These are phyloP conservation scores for Samia ricini DNA, from an alignment of 1,140 invertebrate genomes.

Conservation along the genomic window DNA sequence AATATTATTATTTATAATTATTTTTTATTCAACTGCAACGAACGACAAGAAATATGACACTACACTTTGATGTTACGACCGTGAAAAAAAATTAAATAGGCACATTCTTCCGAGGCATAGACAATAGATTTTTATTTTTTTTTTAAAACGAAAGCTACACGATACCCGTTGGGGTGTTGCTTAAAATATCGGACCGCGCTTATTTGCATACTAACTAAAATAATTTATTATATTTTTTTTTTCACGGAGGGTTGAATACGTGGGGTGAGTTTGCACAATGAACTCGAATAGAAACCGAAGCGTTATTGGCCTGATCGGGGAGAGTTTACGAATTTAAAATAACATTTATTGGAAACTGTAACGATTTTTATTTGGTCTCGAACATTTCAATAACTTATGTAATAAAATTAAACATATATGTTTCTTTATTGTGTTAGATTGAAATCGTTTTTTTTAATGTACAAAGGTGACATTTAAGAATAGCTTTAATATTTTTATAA, in stretches of 20 bases:
- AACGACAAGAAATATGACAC: background rate
- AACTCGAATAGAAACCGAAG: constrained; percentile 63
- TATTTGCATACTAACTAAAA: constrained; percentile 78
- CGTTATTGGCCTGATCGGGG: constrained; percentile 67
- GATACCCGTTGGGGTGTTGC: constrained; percentile 66
- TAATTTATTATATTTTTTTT: constrained; percentile 75
- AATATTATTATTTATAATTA: background rate
- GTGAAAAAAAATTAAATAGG: constrained; percentile 1
- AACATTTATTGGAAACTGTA: constrained; percentile 36
- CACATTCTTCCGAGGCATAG: constrained; percentile 48
- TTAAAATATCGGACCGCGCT: constrained; percentile 70
- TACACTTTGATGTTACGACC: background rate
- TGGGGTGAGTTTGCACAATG: constrained; percentile 65
- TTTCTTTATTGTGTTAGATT: too few species aligned
- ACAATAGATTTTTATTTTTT: constrained; percentile 37
- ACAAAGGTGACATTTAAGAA: too few species aligned
- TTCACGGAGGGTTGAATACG: constrained; percentile 53
- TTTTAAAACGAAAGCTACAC: constrained; percentile 50
- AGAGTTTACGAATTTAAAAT: constrained; percentile 41
- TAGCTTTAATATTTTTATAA: too few species aligned
- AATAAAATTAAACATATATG: too few species aligned
- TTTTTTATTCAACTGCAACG: background rate
- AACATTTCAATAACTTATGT: background rate
- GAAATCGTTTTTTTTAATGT: too few species aligned
- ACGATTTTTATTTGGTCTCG: background rate